Conservation (phyloP, 2,888 invertebrate genomes). For the Ametastegia equiseti region DNA sequence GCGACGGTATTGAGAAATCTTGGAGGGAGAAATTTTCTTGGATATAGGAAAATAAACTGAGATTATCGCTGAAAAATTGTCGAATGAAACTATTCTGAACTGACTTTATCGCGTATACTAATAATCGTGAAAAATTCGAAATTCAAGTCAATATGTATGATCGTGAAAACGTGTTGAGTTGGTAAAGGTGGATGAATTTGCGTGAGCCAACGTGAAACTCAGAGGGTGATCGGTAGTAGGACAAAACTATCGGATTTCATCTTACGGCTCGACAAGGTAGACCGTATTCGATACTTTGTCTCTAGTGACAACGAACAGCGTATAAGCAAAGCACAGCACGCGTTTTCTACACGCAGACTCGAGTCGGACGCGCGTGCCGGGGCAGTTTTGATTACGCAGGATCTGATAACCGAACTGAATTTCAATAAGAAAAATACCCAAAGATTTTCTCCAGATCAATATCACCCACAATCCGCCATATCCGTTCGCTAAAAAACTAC, state of each 20-base stretch:
- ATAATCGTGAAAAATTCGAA: no score
- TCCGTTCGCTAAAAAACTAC: no score
- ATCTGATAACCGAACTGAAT: not conserved
- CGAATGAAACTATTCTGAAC: no score
- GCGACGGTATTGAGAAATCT: not conserved
- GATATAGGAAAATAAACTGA: not conserved
- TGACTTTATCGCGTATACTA: no score
- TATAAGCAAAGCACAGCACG: not conserved
- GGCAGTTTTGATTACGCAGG: not conserved
- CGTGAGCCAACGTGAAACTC: not conserved
- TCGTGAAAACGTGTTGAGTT: not conserved
- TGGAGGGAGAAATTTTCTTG: not conserved
- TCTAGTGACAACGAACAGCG: slow-evolving; percentile 11
- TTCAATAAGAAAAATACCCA: not conserved
- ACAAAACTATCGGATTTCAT: slow-evolving; percentile 41
- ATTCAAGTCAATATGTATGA: not conserved
- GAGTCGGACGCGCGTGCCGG: not conserved
- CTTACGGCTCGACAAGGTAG: not conserved
- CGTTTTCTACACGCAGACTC: slow-evolving; percentile 12
- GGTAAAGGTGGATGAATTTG: not conserved
- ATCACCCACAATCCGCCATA: not conserved
- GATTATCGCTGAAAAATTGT: no score
- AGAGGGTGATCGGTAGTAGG: not conserved
- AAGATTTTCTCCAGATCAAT: not conserved
- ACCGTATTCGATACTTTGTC: slow-evolving; percentile 25